Evolutionary conservation across 2,797 vertebrate genomes (phyloP).

Genomic region (Spinus pinus): DNA sequence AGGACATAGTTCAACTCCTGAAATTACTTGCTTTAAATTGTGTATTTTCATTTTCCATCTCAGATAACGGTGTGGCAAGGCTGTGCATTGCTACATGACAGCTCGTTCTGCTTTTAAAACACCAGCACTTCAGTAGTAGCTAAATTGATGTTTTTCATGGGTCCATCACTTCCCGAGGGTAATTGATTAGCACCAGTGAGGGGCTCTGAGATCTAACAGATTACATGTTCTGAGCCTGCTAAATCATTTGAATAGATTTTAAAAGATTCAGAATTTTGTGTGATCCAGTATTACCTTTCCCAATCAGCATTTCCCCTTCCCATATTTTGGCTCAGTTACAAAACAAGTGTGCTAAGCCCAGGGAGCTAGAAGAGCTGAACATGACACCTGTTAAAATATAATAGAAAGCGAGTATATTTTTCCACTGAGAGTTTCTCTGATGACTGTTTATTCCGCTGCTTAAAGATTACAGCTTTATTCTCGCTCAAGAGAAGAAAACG

Average conservation of each 20-base stretch:
- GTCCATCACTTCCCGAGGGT: slow-evolving; percentile 8
- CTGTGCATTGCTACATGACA: neutral
- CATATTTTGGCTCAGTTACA: neutral
- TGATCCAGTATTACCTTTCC: neutral
- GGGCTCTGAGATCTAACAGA: neutral
- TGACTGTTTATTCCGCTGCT: neutral
- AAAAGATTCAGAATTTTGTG: neutral
- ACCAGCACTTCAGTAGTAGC: neutral
- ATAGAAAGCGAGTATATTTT: neutral
- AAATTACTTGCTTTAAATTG: neutral
- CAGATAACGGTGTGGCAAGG: neutral
- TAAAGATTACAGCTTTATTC: neutral
- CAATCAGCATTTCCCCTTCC: neutral
- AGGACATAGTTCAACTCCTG: neutral
- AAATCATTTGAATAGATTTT: neutral
- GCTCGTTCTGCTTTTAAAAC: slow-evolving; percentile 33
- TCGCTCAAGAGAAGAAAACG: neutral
- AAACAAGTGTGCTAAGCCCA: neutral
- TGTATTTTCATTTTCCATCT: neutral
- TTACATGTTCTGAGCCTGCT: neutral
- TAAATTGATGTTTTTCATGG: slow-evolving; percentile 27
- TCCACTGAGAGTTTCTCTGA: neutral
- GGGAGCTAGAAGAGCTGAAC: neutral
- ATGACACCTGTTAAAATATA: neutral
- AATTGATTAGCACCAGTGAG: neutral